Evolutionary conservation across 1,140 invertebrate species (phyloP), one percentile per base, ranked within the genome.

Genomic region (Samia ricini): DNA sequence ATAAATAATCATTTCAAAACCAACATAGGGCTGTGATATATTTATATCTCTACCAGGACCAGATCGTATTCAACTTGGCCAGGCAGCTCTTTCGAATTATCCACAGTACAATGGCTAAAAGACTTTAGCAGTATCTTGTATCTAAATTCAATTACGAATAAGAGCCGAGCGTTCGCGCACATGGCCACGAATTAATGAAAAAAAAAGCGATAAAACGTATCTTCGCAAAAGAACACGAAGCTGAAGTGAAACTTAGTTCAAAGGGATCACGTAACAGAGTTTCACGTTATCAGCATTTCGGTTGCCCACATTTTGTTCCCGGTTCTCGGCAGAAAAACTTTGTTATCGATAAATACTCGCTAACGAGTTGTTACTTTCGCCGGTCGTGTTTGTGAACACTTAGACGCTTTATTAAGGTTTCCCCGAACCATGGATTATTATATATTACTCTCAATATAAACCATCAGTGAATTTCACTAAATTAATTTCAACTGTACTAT

Each of bases 211-310:
- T 62, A 60, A 60, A 60, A 23, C 22, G 56, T 42, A 18, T 24
- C 42, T 20, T 22, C 52, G 52, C 18, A 48, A 61, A 52, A 42
- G 70, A 69, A 64, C 57, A 64, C 58, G 59, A 60, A 61, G 67
- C 61, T 21, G 22, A 52, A 22, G 71, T 68, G 71, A 74, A 79
- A 80, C 64, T 79, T 69, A 56, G 56, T 60, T 79, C 73, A 77
- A 83, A 81, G 79, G 78, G 77, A 79, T 81, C 80, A 83, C 80
- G 78, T 83, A 76, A 63, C 60, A 62, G 77, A 81, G 72, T 79
- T 83, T 80, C 70, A 69, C 74, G 69, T 79, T 83, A 83, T 81
- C 78, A 81, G 70, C 78, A 60, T 70, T 79, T 66, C 61, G 63
- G 69, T 70, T 70, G 68, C 74, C 76, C 74, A 76, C 74, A 79